phyloP scores from a whole-genome alignment of 37 sponge, comb jelly and placozoan species.

The Amphimedon queenslandica region DNA sequence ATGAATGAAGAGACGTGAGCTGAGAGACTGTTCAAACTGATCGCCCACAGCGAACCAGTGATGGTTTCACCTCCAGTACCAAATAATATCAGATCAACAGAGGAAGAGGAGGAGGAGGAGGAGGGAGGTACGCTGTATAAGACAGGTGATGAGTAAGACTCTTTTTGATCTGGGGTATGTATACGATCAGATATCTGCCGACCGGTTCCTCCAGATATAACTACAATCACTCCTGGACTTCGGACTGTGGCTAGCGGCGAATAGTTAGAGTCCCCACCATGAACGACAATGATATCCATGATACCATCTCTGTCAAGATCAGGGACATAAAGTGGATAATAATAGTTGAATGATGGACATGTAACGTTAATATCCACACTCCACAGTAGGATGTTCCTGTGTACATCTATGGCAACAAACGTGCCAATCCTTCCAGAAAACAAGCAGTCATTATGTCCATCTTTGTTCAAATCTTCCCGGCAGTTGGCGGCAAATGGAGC shows the following conservation, averaged over 20 bases:
- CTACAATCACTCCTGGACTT: conserved; percentile 34
- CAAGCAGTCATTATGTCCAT: conserved; percentile 59
- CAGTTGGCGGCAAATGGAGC: conserved; percentile 55
- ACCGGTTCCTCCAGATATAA: conserved; percentile 75
- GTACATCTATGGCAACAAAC: conserved; percentile 34
- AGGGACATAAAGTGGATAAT: conserved; percentile 45
- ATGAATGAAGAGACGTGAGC: background rate
- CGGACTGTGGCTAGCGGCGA: conserved; percentile 16
- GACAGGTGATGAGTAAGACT: conserved; percentile 79
- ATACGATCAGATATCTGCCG: conserved; percentile 45
- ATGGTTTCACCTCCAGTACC: conserved; percentile 86
- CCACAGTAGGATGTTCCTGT: conserved; percentile 55
- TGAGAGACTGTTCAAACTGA: conserved; percentile 47
- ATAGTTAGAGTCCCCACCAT: conserved; percentile 70
- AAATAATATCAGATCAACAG: conserved; percentile 58
- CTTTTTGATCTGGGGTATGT: conserved; percentile 61
- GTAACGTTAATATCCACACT: conserved; percentile 24
- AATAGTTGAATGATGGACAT: conserved; percentile 50
- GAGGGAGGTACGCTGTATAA: conserved; percentile 1
- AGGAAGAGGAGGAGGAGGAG: background rate
- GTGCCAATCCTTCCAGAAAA: conserved; percentile 38
- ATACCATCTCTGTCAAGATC: conserved; percentile 79
- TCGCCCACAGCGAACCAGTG: conserved; percentile 71
- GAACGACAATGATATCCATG: conserved; percentile 48
- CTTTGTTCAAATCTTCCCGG: conserved; percentile 45